A percentile compares a stretch with the other conserved stretches of the same genome.
Conservation (phyloP, 2,113 vertebrate species). For the Notothenia rossii region DNA sequence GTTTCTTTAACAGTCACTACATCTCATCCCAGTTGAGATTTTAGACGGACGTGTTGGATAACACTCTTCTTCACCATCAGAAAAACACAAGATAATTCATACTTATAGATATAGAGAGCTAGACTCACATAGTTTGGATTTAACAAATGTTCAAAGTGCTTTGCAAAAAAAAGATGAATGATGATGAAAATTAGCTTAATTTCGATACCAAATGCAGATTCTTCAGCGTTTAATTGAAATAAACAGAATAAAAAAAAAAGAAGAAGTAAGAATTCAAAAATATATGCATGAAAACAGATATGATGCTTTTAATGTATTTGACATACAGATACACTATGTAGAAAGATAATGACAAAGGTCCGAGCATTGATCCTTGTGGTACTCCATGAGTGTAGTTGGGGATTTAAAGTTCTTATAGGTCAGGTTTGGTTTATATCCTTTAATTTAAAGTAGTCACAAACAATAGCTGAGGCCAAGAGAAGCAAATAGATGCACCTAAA, state of each 20-base stretch:
- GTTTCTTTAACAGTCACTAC: background rate
- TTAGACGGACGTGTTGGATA: background rate
- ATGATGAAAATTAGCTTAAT: background rate
- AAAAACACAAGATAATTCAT: background rate
- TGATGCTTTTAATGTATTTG: background rate
- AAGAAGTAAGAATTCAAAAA: background rate
- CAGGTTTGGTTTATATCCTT: constrained; percentile 1
- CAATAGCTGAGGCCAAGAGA: constrained; percentile 12
- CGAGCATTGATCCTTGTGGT: background rate
- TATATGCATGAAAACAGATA: background rate
- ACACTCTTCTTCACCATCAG: background rate
- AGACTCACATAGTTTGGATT: too few species aligned
- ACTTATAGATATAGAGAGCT: too few species aligned
- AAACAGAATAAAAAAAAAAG: background rate
- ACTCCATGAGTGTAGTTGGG: background rate
- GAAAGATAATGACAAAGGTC: background rate
- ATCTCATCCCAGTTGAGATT: background rate
- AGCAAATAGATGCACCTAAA: background rate
- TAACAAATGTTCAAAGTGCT: background rate
- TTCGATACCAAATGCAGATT: background rate
- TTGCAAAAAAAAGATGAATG: background rate
- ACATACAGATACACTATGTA: background rate
- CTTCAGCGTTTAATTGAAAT: background rate
- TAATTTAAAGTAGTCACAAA: constrained; percentile 1
- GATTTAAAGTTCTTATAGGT: background rate